These are phyloP conservation scores for Stenodema calcarata DNA, from an alignment of 2,888 invertebrate species.

Conservation along the genomic window DNA sequence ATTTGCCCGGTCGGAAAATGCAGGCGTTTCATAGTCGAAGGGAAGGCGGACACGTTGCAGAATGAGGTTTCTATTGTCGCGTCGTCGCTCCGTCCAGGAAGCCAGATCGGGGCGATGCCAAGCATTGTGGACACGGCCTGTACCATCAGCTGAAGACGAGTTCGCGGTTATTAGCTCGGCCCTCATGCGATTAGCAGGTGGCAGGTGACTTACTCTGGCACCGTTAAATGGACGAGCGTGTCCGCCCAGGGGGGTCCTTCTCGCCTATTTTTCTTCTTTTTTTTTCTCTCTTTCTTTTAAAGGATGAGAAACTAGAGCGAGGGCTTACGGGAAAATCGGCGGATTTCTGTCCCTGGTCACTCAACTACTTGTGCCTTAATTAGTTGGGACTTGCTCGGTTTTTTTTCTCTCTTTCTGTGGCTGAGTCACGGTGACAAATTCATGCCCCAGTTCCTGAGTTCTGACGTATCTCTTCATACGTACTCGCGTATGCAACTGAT, in stretches of 20 bases:
- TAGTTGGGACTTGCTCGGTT: background rate
- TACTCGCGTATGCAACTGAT: no score
- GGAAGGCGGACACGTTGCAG: background rate
- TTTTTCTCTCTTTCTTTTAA: background rate
- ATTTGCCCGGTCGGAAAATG: no score
- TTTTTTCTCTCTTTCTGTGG: background rate
- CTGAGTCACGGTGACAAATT: background rate
- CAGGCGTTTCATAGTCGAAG: background rate
- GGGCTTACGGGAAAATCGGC: background rate
- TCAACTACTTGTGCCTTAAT: background rate
- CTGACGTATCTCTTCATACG: no score
- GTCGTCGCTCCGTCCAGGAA: background rate
- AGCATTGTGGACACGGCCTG: background rate
- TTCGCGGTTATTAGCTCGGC: background rate
- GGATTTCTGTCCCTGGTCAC: background rate
- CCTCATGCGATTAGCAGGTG: conserved; percentile 2
- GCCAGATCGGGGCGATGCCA: background rate
- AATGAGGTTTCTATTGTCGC: background rate
- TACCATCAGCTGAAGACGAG: background rate
- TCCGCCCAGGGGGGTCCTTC: background rate
- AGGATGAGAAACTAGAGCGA: background rate
- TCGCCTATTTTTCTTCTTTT: background rate
- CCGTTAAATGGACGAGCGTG: conserved; percentile 16
- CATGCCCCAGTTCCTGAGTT: background rate
- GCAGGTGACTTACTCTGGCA: background rate